phyloP scores from a whole-genome alignment of 2,888 invertebrate species.

The Criorhina ranunculi region DNA sequence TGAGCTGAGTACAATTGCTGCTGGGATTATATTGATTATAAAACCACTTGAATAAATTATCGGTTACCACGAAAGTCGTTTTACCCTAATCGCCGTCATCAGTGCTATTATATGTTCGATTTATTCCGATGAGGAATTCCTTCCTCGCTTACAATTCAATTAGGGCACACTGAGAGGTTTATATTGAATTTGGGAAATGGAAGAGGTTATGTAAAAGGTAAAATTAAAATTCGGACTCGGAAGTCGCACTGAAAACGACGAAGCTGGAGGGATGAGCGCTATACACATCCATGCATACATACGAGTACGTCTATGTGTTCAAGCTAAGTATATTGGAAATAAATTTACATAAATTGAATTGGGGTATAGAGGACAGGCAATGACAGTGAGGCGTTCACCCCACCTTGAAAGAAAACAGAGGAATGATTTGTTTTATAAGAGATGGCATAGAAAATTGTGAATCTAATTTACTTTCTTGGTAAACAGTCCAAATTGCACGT shows the following conservation, averaged over 20 bases:
- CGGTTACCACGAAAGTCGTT: conserved; percentile 59
- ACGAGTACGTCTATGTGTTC: background rate
- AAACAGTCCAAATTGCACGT: no score
- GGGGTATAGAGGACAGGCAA: background rate
- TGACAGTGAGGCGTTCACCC: background rate
- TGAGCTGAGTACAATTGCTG: conserved; percentile 50
- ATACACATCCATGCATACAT: background rate
- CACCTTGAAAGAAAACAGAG: background rate
- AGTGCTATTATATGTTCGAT: conserved; percentile 63
- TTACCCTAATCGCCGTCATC: conserved; percentile 65
- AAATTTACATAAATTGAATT: conserved; percentile 47
- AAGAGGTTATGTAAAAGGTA: conserved; percentile 46
- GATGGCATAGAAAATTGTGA: no score
- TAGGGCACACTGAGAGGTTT: conserved; percentile 64
- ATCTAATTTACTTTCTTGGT: no score
- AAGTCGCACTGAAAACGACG: conserved; percentile 29
- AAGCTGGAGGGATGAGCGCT: background rate
- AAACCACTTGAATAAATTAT: conserved; percentile 73
- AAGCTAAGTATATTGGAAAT: conserved; percentile 37
- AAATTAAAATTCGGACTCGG: conserved; percentile 60
- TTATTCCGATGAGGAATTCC: conserved; percentile 60
- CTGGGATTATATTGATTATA: conserved; percentile 64
- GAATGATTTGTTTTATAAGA: no score
- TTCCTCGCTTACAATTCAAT: conserved; percentile 63
- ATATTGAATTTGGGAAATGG: conserved; percentile 58